A percentile compares a stretch with the other conserved stretches of the same genome.
These are phyloP conservation scores for Rostratula benghalensis DNA, from an alignment of 2,113 vertebrate species.

Conservation along the genomic window DNA sequence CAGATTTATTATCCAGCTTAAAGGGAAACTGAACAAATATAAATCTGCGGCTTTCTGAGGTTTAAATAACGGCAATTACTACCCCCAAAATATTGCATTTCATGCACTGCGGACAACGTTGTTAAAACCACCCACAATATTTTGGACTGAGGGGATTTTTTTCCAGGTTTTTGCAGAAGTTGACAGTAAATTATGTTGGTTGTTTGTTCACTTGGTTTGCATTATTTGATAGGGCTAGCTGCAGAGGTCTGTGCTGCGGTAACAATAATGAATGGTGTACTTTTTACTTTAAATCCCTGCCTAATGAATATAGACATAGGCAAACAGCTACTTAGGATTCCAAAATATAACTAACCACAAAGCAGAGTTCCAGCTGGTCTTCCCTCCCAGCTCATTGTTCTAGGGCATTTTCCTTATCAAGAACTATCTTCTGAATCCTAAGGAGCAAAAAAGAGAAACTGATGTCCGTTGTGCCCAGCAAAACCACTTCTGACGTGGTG, in stretches of 20 bases:
- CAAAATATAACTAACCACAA: constrained; percentile 51
- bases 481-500: neutral
- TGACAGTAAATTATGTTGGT: constrained; percentile 48
- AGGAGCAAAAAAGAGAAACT: neutral
- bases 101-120: constrained; percentile 46
- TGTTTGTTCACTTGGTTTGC: constrained; percentile 48
- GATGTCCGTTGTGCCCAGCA: neutral
- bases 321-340: constrained; percentile 50
- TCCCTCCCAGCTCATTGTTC: neutral
- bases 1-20: constrained; percentile 60
- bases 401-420: constrained; percentile 25
- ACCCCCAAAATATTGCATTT: constrained; percentile 47
- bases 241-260: constrained; percentile 4
- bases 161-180: constrained; percentile 14
- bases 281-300: constrained; percentile 54
- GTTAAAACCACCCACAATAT: constrained; percentile 37
- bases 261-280: constrained; percentile 51
- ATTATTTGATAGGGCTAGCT: constrained; percentile 30
- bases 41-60: constrained; percentile 57
- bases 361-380: constrained; percentile 34
- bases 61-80: constrained; percentile 66
- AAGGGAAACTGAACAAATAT: constrained; percentile 52
- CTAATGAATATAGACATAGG: constrained; percentile 68
- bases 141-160: constrained; percentile 41
- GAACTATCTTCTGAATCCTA: neutral